Conservation (phyloP, 2,113 vertebrate genomes). For the Equus przewalskii region DNA sequence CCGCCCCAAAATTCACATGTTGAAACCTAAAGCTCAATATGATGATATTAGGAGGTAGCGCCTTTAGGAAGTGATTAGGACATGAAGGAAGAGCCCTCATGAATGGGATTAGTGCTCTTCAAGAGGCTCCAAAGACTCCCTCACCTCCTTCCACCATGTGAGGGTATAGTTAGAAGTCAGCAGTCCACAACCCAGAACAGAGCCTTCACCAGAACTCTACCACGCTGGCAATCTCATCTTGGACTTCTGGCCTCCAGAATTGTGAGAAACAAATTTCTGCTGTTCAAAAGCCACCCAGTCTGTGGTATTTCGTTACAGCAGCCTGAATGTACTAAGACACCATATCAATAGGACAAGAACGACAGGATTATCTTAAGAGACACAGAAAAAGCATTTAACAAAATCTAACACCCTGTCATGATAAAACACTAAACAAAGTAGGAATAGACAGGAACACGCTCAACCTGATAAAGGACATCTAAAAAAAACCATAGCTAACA, state of each 20-base stretch:
- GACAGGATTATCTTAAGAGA: background rate
- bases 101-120: background rate
- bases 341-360: background rate
- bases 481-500: slow-evolving; percentile 14
- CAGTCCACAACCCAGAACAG: background rate
- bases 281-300: background rate
- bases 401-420: background rate
- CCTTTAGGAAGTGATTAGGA: background rate
- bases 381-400: slow-evolving; percentile 1
- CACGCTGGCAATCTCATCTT: background rate
- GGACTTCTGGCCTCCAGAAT: background rate
- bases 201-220: background rate
- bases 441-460: background rate
- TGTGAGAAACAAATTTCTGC: background rate
- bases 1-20: background rate
- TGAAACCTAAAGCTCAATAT: background rate
- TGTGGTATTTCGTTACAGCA: background rate
- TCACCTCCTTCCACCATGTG: background rate
- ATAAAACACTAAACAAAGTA: slow-evolving; percentile 20
- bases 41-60: background rate
- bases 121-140: background rate
- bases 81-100: background rate
- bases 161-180: background rate
- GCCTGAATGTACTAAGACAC: background rate
- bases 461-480: background rate